A percentile compares a stretch with the other conserved stretches of the same genome.
Evolutionary conservation across 2,113 vertebrate species (phyloP).

Genomic region (Telmatochromis sp.): DNA sequence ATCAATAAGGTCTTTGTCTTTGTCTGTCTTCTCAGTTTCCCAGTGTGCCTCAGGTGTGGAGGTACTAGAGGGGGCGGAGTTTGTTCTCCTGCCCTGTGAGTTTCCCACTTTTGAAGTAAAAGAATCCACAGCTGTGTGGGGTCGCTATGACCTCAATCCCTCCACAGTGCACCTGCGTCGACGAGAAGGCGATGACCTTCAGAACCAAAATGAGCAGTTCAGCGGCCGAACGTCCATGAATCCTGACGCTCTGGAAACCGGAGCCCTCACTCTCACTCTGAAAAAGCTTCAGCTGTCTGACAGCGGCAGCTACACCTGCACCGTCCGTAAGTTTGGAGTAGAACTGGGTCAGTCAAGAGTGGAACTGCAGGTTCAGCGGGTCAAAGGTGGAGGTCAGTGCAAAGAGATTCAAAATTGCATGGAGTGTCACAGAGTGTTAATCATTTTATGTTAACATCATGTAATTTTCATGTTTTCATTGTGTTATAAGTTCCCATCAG

Average conservation of each 20-base stretch:
- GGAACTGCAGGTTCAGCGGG: background rate
- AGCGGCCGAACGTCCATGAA: fast-evolving
- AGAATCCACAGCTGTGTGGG: background rate
- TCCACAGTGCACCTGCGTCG: background rate
- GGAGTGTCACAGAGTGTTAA: background rate
- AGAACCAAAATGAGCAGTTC: background rate
- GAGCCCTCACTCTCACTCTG: fast-evolving
- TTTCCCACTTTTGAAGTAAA: fast-evolving
- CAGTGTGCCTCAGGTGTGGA: fast-evolving
- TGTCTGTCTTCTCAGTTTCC: fast-evolving
- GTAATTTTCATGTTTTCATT: background rate
- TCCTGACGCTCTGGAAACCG: fast-evolving
- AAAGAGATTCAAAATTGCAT: fast-evolving
- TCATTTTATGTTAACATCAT: background rate
- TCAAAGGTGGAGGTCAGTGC: background rate
- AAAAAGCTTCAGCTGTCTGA: fast-evolving
- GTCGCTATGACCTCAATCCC: background rate
- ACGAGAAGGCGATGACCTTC: background rate
- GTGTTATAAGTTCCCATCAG: background rate
- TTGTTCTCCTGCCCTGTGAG: background rate
- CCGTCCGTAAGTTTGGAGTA: fast-evolving
- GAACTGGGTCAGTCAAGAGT: fast-evolving
- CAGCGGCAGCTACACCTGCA: background rate
- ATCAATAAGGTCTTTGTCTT: fast-evolving
- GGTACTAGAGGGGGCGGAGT: fast-evolving